A percentile compares a stretch with the other conserved stretches of the same genome.
These are phyloP conservation scores for Orientallactaga bullata DNA, from an alignment of 2,113 vertebrate genomes.

Conservation along the genomic window DNA sequence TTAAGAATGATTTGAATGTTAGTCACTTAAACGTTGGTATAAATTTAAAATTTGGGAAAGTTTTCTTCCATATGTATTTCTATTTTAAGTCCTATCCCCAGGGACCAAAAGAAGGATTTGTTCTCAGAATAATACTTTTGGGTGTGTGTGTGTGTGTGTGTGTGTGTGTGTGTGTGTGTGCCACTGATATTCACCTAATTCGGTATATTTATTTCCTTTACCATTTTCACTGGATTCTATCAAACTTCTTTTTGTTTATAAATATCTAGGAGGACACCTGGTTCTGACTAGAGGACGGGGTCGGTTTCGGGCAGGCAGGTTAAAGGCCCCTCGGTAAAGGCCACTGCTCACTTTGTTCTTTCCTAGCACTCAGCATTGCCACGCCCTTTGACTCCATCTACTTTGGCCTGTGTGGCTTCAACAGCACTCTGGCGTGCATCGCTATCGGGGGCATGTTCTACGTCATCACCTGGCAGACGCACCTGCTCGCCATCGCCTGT, in stretches of 20 bases:
- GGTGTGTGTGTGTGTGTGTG: too few species aligned
- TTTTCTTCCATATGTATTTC: neutral
- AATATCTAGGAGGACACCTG: neutral
- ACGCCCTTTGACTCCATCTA: slow-evolving; percentile 92
- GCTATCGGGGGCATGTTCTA: slow-evolving; percentile 95
- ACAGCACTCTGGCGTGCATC: slow-evolving; percentile 92
- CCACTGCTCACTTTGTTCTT: neutral
- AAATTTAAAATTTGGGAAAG: neutral
- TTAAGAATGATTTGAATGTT: neutral
- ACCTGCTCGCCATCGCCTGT: slow-evolving; percentile 91
- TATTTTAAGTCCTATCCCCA: neutral
- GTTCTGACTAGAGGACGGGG: neutral
- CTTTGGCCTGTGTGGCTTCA: slow-evolving; percentile 93
- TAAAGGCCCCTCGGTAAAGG: accelerated
- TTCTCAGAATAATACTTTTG: neutral
- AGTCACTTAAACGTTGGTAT: slow-evolving; percentile 1
- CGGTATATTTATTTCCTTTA: neutral
- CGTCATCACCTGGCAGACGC: slow-evolving; percentile 93
- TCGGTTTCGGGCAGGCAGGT: neutral
- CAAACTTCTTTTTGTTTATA: neutral
- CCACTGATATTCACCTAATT: neutral
- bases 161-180: too few species aligned
- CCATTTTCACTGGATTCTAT: neutral
- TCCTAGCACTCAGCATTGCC: slow-evolving; percentile 89
- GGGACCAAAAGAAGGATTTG: neutral